Evolutionary conservation across 2,797 vertebrate genomes (phyloP).

Genomic region (Neopelma chrysocephalum): DNA sequence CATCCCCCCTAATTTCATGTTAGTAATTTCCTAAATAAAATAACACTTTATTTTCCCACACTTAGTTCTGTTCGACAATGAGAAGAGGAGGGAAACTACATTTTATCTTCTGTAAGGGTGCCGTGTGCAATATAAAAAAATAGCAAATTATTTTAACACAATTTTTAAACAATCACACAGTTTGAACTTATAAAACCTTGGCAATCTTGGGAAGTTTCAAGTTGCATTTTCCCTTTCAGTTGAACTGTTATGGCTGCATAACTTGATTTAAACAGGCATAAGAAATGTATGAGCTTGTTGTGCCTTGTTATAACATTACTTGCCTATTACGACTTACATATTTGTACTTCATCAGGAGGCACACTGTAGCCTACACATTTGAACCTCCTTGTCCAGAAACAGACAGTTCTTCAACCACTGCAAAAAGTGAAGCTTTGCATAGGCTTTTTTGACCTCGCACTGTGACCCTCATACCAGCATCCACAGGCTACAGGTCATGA

Average conservation of each 20-base stretch:
- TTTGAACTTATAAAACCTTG: neutral
- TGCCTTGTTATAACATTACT: conserved; percentile 32
- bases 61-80: neutral
- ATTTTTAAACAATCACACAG: neutral
- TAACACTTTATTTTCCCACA: neutral
- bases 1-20: neutral
- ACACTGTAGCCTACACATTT: neutral
- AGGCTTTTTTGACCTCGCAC: conserved; percentile 68
- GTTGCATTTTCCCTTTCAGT: neutral
- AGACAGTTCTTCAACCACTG: conserved; percentile 36
- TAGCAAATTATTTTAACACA: neutral
- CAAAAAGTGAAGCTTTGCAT: conserved; percentile 20
- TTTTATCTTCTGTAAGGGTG: neutral
- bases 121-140: neutral
- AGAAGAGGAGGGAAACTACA: neutral
- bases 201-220: neutral
- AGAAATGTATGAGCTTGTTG: conserved; percentile 18
- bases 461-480: conserved; percentile 73
- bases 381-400: conserved; percentile 28
- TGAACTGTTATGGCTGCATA: neutral
- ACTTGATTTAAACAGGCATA: neutral
- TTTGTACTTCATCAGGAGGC: conserved; percentile 43
- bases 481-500: conserved; percentile 71
- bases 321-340: conserved; percentile 37
- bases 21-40: neutral